phyloP scores from a whole-genome alignment of 2,113 vertebrate species.

The Prunella himalayana region DNA sequence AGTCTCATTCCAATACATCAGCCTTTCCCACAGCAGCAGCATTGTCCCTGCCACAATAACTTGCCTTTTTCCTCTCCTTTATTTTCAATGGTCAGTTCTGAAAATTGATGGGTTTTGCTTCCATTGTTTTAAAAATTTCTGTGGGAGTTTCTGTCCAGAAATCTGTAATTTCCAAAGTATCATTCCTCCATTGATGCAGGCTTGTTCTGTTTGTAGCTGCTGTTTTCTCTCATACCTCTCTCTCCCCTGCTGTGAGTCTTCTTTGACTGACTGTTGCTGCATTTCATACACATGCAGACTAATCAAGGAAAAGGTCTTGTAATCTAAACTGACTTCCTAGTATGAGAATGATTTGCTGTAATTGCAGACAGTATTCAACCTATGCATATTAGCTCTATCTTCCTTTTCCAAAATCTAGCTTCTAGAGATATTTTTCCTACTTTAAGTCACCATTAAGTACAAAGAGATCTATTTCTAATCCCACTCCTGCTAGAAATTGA shows the following conservation, averaged over 20 bases:
- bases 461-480: background rate
- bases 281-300: background rate
- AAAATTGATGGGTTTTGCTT: background rate
- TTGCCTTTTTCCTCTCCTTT: background rate
- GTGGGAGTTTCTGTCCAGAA: background rate
- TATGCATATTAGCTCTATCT: background rate
- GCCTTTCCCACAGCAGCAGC: background rate
- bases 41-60: background rate
- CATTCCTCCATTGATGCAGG: background rate
- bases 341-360: background rate
- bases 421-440: background rate
- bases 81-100: background rate
- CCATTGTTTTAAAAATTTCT: background rate
- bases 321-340: background rate
- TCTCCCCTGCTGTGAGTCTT: background rate
- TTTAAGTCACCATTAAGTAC: background rate
- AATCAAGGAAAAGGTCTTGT: constrained; percentile 5
- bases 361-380: background rate
- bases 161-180: background rate
- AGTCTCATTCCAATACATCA: background rate
- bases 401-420: background rate
- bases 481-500: background rate
- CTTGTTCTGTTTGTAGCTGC: background rate
- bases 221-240: background rate
- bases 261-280: background rate